Evolutionary conservation across 2,797 vertebrate species (phyloP).

Genomic region (Babyrousa celebensis): DNA sequence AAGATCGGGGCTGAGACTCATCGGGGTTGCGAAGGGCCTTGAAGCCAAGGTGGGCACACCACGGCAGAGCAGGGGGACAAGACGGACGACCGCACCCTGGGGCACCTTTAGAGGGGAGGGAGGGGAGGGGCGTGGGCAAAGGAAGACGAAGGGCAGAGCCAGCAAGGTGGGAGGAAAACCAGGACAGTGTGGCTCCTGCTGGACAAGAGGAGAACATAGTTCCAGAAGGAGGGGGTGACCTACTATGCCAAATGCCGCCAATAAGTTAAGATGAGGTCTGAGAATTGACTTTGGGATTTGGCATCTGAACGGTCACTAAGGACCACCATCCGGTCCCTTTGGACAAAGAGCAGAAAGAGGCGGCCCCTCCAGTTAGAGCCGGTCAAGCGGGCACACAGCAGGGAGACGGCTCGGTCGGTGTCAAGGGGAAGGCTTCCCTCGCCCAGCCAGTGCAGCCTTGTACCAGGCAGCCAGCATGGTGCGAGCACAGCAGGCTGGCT

Average conservation of each 20-base stretch:
- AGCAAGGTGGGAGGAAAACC: not conserved
- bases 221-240: not conserved
- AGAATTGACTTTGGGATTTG: not conserved
- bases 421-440: not conserved
- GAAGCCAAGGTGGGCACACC: not conserved
- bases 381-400: not conserved
- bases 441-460: not conserved
- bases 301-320: not conserved
- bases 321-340: not conserved
- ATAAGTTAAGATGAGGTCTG: not conserved
- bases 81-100: not conserved
- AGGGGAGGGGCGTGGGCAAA: not conserved
- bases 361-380: not conserved
- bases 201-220: not conserved
- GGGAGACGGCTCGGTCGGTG: not conserved
- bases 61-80: not conserved
- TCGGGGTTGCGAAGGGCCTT: not conserved
- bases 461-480: not conserved
- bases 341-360: not conserved
- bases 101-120: not conserved
- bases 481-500: not conserved
- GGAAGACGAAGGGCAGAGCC: not conserved
- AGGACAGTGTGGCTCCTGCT: not conserved
- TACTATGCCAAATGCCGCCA: not conserved
- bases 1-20: no score